These are phyloP conservation scores for Tadarida brasiliensis DNA, from an alignment of 2,797 vertebrate genomes.

Conservation along the genomic window DNA sequence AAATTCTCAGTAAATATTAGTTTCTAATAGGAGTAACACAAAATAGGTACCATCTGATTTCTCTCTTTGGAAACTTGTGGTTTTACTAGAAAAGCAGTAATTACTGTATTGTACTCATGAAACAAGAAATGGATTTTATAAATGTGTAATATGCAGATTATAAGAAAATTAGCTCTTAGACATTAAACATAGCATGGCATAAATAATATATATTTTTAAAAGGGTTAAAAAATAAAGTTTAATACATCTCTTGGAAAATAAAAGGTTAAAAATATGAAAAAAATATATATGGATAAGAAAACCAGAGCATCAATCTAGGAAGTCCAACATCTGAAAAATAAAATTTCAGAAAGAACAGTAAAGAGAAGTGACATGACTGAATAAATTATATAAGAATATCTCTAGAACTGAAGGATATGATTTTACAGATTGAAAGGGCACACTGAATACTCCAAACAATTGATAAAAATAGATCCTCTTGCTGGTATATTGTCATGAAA, in stretches of 20 bases:
- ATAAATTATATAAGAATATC: background rate
- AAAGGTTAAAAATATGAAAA: background rate
- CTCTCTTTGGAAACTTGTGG: background rate
- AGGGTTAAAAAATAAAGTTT: background rate
- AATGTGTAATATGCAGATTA: background rate
- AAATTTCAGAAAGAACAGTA: background rate
- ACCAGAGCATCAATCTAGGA: background rate
- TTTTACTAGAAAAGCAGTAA: background rate
- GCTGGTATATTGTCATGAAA: too few species aligned
- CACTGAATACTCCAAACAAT: too few species aligned
- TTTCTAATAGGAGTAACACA: background rate
- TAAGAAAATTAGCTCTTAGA: background rate
- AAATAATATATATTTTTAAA: background rate
- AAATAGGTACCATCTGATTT: background rate
- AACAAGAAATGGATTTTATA: background rate
- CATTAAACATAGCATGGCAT: background rate
- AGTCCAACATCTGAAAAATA: background rate
- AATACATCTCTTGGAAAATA: background rate
- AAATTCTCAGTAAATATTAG: background rate
- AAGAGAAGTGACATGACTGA: background rate
- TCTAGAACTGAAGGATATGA: background rate
- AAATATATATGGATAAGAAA: background rate
- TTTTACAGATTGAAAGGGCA: too few species aligned
- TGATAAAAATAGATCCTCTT: too few species aligned
- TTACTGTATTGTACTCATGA: background rate